These are phyloP conservation scores for Agriopis aurantiaria DNA, from an alignment of 2,888 invertebrate genomes.

Conservation along the genomic window DNA sequence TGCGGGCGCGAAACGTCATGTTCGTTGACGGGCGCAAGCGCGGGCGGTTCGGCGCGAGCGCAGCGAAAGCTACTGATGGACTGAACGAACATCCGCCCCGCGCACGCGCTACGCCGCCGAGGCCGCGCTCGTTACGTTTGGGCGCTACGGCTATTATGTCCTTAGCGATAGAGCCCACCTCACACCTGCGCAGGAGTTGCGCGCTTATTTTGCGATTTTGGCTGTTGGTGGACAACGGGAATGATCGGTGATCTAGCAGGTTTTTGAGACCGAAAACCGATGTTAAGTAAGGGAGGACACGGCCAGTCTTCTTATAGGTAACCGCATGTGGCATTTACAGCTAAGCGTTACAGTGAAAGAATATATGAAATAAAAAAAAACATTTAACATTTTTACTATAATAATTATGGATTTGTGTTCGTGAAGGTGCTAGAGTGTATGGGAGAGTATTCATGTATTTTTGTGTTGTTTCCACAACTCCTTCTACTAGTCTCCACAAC, in stretches of 20 bases:
- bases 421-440: too few species aligned
- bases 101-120: conserved; percentile 67
- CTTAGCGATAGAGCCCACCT: conserved; percentile 45
- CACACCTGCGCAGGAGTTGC: conserved; percentile 43
- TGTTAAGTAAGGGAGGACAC: too few species aligned
- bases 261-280: too few species aligned
- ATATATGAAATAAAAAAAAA: too few species aligned
- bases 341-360: too few species aligned
- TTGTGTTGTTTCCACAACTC: too few species aligned
- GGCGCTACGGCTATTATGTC: conserved; percentile 73
- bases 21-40: conserved; percentile 49
- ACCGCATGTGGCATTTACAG: too few species aligned
- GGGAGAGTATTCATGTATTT: too few species aligned
- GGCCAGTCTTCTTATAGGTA: too few species aligned
- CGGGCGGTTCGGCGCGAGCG: conserved; percentile 67
- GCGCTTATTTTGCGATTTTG: conserved; percentile 53
- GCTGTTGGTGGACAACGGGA: conserved; percentile 6
- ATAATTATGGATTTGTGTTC: too few species aligned
- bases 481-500: too few species aligned
- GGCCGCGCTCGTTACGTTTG: conserved; percentile 63
- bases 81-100: conserved; percentile 70
- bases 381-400: too few species aligned
- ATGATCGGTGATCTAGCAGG: not conserved
- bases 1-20: conserved; percentile 61
- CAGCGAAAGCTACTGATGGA: conserved; percentile 73